Evolutionary conservation across 2,113 vertebrate genomes (phyloP), one percentile per base, ranked within the genome.

Genomic region (Callospermophilus lateralis): DNA sequence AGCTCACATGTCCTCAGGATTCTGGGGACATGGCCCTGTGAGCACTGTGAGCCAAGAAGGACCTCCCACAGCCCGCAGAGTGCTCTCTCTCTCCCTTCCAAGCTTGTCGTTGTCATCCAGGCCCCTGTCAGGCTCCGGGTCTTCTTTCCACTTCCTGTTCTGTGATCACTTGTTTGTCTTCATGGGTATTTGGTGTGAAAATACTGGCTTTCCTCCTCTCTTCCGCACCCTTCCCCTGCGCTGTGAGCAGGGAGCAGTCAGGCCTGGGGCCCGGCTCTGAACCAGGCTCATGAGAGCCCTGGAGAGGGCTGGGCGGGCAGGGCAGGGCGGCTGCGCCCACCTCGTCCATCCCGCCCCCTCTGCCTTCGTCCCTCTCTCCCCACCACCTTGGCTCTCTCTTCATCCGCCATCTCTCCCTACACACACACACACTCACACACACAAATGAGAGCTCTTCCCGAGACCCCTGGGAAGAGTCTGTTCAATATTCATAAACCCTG

Each of bases 401-500:
- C 92, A 68, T 55, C 81, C 26, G 20, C 51, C 55, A 22, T 84
- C 92, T 90, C 58, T 58, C 19, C 80, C 16, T 84, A 12, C 45
- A 48, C 76, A 58, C 37, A 48, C 32, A 32, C 8, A 53, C 32
- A 89, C 68, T 37, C 58, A 12, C 45, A 39, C 76, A 58, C 37
- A 8, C 45, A n/a, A 22, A 70, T 90, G 90, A 94, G 90, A 97
- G 93, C 81, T 97, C 98, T 97, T 90, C 97, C 83, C 88, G 89
- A 92, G 95, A 96, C 95, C 96, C 95, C 97, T 96, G 96, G 90
- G 96, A 98, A 77, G 96, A 97, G 96, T 95, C 96, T 73, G 73
- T 97, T 98, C 94, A 98, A 98, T 98, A 98, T 98, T 98, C 96
- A 98, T 98, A 84, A 96, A 51, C 93, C 0, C 95, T 80, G 88